phyloP scores from a whole-genome alignment of 2,113 vertebrate species.

The Pluvianellus socialis region DNA sequence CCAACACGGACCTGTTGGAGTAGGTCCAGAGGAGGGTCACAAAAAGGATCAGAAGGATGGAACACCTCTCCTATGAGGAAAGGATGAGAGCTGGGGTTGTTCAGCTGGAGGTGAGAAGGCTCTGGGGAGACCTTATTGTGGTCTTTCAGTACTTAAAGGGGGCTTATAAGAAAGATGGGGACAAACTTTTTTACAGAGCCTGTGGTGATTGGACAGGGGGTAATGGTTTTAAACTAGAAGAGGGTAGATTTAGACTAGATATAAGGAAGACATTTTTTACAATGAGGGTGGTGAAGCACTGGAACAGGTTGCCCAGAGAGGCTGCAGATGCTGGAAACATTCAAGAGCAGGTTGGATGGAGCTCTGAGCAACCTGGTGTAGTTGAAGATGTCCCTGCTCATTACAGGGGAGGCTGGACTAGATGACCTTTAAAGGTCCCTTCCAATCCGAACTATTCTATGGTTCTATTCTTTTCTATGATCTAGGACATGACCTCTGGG shows the following conservation, averaged over 20 bases:
- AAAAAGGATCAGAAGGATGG: not conserved
- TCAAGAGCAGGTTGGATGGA: not conserved
- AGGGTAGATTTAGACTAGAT: not conserved
- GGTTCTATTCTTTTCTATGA: not conserved
- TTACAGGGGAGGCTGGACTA: not conserved
- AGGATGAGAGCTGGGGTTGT: not conserved
- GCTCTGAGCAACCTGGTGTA: not conserved
- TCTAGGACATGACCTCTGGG: not conserved
- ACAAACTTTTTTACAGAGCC: not conserved
- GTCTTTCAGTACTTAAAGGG: not conserved
- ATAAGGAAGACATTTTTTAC: not conserved
- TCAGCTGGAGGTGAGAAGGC: not conserved
- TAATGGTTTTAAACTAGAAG: not conserved
- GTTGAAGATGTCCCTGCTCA: not conserved
- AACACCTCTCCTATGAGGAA: not conserved
- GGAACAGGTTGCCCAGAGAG: not conserved
- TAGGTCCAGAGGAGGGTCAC: not conserved
- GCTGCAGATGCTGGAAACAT: not conserved
- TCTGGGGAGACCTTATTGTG: not conserved
- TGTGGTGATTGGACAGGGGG: not conserved
- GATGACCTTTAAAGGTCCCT: not conserved
- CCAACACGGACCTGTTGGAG: not conserved
- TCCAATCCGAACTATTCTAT: not conserved
- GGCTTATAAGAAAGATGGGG: not conserved
- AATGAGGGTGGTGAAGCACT: not conserved